These are phyloP conservation scores for Lepus timidus DNA, from an alignment of 2,113 vertebrate species.

Conservation along the genomic window DNA sequence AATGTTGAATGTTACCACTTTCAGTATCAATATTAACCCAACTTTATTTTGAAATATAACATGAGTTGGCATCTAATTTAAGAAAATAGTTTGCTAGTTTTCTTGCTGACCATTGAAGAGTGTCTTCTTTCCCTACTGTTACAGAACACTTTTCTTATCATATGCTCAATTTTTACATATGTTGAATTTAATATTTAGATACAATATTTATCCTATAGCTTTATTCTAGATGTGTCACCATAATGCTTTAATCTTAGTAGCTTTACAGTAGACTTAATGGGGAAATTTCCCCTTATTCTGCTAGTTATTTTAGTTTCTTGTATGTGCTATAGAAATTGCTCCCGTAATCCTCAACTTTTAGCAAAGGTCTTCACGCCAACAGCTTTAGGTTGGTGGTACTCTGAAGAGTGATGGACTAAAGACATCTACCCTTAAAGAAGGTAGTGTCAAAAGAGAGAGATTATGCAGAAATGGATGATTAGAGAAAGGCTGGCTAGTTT, in stretches of 20 bases:
- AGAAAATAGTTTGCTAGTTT: slow-evolving; percentile 3
- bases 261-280: not conserved
- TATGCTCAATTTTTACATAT: not conserved
- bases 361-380: not conserved
- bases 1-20: slow-evolving; percentile 2
- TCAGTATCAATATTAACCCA: not conserved
- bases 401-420: not conserved
- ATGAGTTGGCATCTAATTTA: not conserved
- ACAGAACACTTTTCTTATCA: not conserved
- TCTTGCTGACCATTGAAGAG: not conserved
- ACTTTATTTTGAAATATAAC: slow-evolving; percentile 5
- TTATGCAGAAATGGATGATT: not conserved
- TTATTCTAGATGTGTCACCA: not conserved
- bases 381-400: not conserved
- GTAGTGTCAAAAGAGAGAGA: not conserved
- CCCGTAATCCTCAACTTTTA: not conserved
- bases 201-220: not conserved
- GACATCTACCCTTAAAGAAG: not conserved
- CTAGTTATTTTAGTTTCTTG: not conserved
- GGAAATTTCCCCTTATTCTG: not conserved
- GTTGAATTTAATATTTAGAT: not conserved
- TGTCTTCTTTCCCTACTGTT: not conserved
- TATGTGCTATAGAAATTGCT: not conserved
- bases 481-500: not conserved
- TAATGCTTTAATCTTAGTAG: not conserved